These are phyloP conservation scores for Scaptomyza montana DNA, from an alignment of 1,140 invertebrate species.

Conservation along the genomic window DNA sequence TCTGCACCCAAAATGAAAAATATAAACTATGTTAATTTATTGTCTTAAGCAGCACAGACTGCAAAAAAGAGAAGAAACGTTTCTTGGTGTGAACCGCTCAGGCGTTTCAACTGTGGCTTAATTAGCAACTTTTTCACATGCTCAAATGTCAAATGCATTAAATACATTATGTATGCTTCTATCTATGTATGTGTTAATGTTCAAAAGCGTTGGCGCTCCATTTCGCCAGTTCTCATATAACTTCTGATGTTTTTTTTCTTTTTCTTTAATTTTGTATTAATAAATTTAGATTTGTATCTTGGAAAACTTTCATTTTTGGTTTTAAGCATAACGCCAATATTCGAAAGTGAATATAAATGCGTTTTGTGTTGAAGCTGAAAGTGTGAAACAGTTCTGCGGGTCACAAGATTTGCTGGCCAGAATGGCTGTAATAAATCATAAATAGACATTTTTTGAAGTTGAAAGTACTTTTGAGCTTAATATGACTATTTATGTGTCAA, in stretches of 20 bases:
- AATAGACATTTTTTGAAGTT: not conserved
- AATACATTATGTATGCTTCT: not conserved
- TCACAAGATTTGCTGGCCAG: not conserved
- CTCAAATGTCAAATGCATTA: slow-evolving; percentile 39
- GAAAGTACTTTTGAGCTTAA: slow-evolving; percentile 1
- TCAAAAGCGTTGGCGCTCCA: slow-evolving; percentile 1
- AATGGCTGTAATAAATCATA: slow-evolving; percentile 2
- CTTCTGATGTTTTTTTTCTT: not conserved
- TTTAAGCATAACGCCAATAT: slow-evolving; percentile 30
- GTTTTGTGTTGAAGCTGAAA: slow-evolving; percentile 27
- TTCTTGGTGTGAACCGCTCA: slow-evolving; percentile 27
- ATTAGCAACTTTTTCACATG: slow-evolving; percentile 45
- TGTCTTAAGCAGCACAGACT: slow-evolving; percentile 15
- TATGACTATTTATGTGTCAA: not conserved
- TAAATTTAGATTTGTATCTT: slow-evolving; percentile 25
- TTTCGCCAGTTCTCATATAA: slow-evolving; percentile 11
- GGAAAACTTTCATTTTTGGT: slow-evolving; percentile 45
- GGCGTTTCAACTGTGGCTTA: slow-evolving; percentile 26
- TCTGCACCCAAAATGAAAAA: not conserved
- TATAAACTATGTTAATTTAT: slow-evolving; percentile 32
- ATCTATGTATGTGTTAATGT: not conserved
- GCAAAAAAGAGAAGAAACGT: not conserved
- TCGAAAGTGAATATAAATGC: slow-evolving; percentile 58
- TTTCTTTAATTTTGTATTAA: too few species aligned
- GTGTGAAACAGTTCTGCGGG: slow-evolving; percentile 24